Evolutionary conservation across 2,888 invertebrate species (phyloP).

Genomic region (Cremastobaeus sp.): DNA sequence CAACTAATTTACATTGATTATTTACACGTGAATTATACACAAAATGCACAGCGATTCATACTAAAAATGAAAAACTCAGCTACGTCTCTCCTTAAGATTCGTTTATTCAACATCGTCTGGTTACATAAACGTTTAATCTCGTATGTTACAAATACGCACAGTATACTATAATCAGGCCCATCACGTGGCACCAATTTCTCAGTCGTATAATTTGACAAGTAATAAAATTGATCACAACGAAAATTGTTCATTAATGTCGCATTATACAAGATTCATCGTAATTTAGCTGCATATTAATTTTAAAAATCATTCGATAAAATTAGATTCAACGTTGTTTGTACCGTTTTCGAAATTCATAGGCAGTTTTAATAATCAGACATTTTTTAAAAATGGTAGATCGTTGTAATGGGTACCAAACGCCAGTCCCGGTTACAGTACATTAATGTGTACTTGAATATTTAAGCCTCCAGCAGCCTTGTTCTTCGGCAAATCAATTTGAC

Average conservation of each 20-base stretch:
- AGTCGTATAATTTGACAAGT: no score
- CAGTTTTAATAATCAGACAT: no score
- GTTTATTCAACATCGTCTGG: conserved; percentile 61
- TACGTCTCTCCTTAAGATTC: conserved; percentile 60
- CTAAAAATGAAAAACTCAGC: conserved; percentile 59
- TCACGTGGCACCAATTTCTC: conserved; percentile 15
- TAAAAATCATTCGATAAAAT: no score
- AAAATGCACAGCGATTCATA: conserved; percentile 54
- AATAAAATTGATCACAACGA: no score
- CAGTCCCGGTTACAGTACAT: conserved; percentile 43
- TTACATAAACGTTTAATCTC: conserved; percentile 67
- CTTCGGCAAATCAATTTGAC: conserved; percentile 35
- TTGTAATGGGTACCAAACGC: conserved; percentile 23
- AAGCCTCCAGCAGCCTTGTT: conserved; percentile 46
- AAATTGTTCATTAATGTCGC: no score
- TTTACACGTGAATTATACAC: conserved; percentile 61
- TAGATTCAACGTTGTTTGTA: no score
- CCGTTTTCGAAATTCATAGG: no score
- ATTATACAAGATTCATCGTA: no score
- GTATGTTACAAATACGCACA: conserved; percentile 69
- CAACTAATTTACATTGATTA: conserved; percentile 60
- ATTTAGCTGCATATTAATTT: no score
- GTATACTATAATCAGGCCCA: conserved; percentile 42
- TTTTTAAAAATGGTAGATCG: no score
- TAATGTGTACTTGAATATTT: conserved; percentile 38